Conservation (phyloP, 2,888 invertebrate species). For the Tridacna gigas region DNA sequence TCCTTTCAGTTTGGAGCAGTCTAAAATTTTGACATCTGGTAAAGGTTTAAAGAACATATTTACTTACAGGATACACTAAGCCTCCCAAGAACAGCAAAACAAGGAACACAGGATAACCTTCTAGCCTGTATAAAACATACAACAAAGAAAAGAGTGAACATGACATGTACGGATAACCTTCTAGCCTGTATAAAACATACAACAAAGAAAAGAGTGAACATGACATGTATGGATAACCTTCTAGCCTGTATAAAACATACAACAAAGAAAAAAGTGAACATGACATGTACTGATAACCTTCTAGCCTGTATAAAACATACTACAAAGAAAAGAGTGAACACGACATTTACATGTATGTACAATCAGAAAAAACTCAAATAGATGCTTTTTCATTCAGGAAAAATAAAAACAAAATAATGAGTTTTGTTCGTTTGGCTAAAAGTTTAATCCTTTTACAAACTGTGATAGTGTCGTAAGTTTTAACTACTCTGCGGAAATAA, state of each 20-base stretch:
- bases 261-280: conserved; percentile 3
- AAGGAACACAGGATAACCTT: conserved; percentile 82
- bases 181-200: conserved; percentile 75
- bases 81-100: conserved; percentile 85
- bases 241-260: conserved; percentile 75
- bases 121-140: conserved; percentile 75
- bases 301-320: conserved; percentile 75
- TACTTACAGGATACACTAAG: conserved; percentile 84
- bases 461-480: too few relatives aligned
- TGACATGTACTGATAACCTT: conserved; percentile 80
- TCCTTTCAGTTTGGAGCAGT: too few relatives aligned
- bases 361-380: too few relatives aligned
- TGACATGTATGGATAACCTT: conserved; percentile 80
- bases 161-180: conserved; percentile 80
- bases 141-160: conserved; percentile 7
- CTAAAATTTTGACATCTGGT: too few relatives aligned
- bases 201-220: conserved; percentile 7
- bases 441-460: too few relatives aligned
- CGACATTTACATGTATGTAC: too few relatives aligned
- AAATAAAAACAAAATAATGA: too few relatives aligned
- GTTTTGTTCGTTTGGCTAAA: too few relatives aligned
- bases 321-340: not conserved
- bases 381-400: too few relatives aligned
- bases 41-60: too few relatives aligned
- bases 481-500: too few relatives aligned